A percentile compares a stretch with the other conserved stretches of the same genome.
Conservation (phyloP, 2,113 vertebrate species). For the Pandion haliaetus region DNA sequence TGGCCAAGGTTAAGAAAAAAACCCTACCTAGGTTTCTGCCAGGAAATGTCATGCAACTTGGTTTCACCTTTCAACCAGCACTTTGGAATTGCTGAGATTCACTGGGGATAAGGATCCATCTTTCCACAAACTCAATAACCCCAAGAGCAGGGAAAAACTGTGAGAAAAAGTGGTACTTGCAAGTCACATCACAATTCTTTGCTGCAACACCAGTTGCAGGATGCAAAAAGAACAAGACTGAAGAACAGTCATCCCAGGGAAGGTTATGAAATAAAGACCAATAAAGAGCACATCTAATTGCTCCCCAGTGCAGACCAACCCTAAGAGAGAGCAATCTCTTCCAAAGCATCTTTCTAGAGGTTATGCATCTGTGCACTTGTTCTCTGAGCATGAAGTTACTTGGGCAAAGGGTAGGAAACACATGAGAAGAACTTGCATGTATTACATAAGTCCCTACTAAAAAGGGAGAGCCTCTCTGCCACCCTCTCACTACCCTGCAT, state of each 20-base stretch:
- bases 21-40: neutral
- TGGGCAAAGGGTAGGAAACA: neutral
- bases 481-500: neutral
- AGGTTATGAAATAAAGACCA: neutral
- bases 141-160: neutral
- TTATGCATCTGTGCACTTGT: neutral
- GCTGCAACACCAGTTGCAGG: neutral
- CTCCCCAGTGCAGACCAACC: neutral
- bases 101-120: neutral
- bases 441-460: rapidly evolving
- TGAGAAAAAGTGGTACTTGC: neutral
- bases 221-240: neutral
- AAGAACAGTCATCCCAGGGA: neutral
- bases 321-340: neutral
- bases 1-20: neutral
- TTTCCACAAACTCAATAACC: neutral
- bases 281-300: neutral
- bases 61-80: neutral
- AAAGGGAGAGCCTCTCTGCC: neutral
- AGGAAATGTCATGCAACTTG: neutral
- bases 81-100: neutral
- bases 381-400: neutral
- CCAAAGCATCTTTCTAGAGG: neutral
- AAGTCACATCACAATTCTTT: neutral
- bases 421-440: neutral